Evolutionary conservation across 2,113 vertebrate genomes (phyloP), one percentile per base, ranked within the genome.

Genomic region (Cygnus buccinator): DNA sequence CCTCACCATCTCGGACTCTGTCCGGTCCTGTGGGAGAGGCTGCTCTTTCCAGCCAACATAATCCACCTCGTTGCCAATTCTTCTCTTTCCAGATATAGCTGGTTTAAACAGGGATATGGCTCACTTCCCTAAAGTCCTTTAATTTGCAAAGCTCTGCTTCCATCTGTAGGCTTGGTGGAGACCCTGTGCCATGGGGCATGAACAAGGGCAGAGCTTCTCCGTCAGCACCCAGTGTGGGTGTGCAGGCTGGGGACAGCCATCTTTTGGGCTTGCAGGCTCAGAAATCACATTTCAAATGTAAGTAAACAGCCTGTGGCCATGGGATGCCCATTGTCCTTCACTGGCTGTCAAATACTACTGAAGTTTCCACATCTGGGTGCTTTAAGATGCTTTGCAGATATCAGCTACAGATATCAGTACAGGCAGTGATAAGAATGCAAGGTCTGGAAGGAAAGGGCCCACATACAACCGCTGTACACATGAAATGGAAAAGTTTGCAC

Each of bases 91-190:
- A 89, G 59, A 84, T 55, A 62, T 1, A 70, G 67, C 89, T 55
- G 54, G 43, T 57, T 81, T 52, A 62, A 80, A 54, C 29, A 77
- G 44, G 72, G 63, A 78, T 68, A 39, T 18, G 66, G 73, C 70
- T 95, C 66, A 10, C 82, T 92, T 68, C 76, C 84, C 52, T 19
- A 2, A 84, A 76, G 70, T 31, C 70, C 66, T 89, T 94, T 57
- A 68, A 48, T 91, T 52, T 65, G n/a, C 70, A 95, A 91, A 91
- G 80, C 73, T 92, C 91, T 92, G 77, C 80, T 78, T 92, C 95
- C 87, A 89, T 46, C 89, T 89, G 84, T 94, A 92, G 91, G 90
- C 67, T 75, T 1, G 2, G 20, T 10, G 11, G 29, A 43, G 28
- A 41, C 72, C 68, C 68, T 76, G 0, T 21, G 46, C 65, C 57